Evolutionary conservation across 1,140 invertebrate species (phyloP).

Genomic region (Diabrotica undecimpunctata): DNA sequence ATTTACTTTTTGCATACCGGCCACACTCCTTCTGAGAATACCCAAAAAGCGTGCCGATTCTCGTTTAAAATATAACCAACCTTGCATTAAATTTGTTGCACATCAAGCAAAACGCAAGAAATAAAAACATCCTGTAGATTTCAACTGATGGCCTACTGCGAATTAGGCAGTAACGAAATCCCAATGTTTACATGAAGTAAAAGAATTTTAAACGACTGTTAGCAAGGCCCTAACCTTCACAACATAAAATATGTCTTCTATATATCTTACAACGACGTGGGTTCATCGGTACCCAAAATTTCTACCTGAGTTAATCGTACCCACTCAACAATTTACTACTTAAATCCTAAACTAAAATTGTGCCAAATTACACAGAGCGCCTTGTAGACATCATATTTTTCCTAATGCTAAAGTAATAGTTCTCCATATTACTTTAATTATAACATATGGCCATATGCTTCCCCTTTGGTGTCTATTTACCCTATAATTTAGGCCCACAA

Average conservation of each 20-base stretch:
- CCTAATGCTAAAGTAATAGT: conserved; percentile 3
- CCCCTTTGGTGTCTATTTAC: not conserved
- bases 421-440: not conserved
- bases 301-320: conserved; percentile 2
- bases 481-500: not conserved
- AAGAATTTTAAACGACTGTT: not conserved
- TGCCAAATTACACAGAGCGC: not conserved
- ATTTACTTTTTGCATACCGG: too few relatives aligned
- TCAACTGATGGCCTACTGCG: not conserved
- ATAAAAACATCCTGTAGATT: not conserved
- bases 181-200: not conserved
- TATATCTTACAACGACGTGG: not conserved
- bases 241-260: conserved; percentile 3
- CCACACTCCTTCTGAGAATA: too few relatives aligned
- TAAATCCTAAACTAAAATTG: not conserved
- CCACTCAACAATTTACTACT: not conserved
- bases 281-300: not conserved
- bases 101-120: not conserved
- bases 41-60: not conserved
- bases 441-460: not conserved
- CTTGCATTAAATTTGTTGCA: not conserved
- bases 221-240: not conserved
- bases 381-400: conserved; percentile 1
- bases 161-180: not conserved
- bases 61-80: not conserved